Evolutionary conservation across 2,113 vertebrate species (phyloP), one percentile per base, ranked within the genome.

Genomic region (Sphyrna mokarran): DNA sequence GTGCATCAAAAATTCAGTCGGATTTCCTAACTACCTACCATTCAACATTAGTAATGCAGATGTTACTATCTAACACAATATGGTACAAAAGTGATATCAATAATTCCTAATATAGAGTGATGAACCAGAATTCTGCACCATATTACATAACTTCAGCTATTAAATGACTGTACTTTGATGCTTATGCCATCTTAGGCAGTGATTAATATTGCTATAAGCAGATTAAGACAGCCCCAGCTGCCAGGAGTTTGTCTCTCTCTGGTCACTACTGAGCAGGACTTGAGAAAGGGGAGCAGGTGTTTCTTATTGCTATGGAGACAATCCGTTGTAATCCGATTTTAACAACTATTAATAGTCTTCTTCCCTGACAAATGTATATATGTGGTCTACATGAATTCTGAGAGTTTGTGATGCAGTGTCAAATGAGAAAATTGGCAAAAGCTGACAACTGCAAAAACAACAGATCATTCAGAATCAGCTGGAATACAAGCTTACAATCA

Each of bases 241-340:
- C 68, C 94, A 95, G 94, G 94, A 70, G 69, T 95, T 43, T 68
- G 61, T 72, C 23, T 72, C 26, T 94, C 66, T 26, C 40, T 95
- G 37, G n/a, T 72, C 94, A 95, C 22, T 94, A 37, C 93, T 23
- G 37, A 70, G 66, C 69, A 95, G 26, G 68, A 95, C 94, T 72
- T 48, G 43, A 95, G 94, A 37, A 72, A 72, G 94, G 94, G 23
- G 94, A 95, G 69, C 94, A 95, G 94, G 94, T 95, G 68, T 95
- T 95, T 43, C 26, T 68, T 72, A 69, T 95, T 95, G 69, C 94
- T 95, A 95, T 72, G 48, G 94, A 72, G 69, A 95, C 94, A 54
- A 72, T 95, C 94, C 70, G 68, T 69, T 72, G 40, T 95, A 95
- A 95, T 95, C 94, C 70, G 94, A 95, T 95, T 72, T 72, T 95